Evolutionary conservation across 2,888 invertebrate species (phyloP), one percentile per base, ranked within the genome.

Genomic region (Panopea generosa): DNA sequence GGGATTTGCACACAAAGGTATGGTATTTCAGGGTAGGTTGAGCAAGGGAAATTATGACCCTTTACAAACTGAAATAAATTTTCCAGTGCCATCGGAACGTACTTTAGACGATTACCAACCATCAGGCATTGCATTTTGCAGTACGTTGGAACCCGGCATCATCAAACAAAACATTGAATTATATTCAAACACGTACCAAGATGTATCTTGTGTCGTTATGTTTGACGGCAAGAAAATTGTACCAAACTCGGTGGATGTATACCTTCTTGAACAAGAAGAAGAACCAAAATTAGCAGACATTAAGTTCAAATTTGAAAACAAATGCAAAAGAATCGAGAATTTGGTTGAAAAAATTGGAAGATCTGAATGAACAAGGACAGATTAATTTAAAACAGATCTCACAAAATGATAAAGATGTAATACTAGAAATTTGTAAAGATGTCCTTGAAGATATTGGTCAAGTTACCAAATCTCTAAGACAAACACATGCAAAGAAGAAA

Each of bases 211-310:
- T 40, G 53, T 60, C 2, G 45, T 68, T 14, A 68, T 68, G 68
- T 60, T 68, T 45, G 68, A 68, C 26, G 68, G 68, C 11, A 60
- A 60, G 18, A 62, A 71, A 20, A 71, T 71, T 20, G 40, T 57
- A 1, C 63, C 70, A 6, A 47, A 71, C 20, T 49, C 57, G n/a
- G 62, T 63, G 1, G 63, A 71, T 7, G 38, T 63, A n/a, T 56
- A 40, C 57, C 45, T 55, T 2, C 18, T 63, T 9, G 56, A 40
- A 2, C n/a, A 65, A 27, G 61, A 61, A 20, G 61, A 61, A 20
- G 50, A 61, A 49, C 61, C 47, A 33, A 61, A 47, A 24, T n/a
- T 49, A 4, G 2, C 61, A 6, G 20, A 47, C 11, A 49, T 49
- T 2, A 26, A 49, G 16, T 11, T 16, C 9, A 9, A 4, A 9